Base-by-base conservation (phyloP, 2,888 invertebrate genomes). In the Lycia hirtaria region DNA sequence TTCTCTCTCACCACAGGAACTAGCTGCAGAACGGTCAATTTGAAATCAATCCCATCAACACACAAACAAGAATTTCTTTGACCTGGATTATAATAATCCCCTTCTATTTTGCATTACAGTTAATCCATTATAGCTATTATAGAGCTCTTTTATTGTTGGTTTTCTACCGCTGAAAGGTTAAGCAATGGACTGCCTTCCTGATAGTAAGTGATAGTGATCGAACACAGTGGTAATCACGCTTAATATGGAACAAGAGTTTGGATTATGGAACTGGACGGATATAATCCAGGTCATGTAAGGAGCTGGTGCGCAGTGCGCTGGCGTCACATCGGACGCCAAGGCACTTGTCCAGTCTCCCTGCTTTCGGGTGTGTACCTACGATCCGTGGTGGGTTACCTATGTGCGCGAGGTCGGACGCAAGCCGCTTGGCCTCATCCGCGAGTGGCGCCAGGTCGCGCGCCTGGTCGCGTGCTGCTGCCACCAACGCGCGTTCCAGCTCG, bases 401-500 rank as follows among this genome's bases (percentile, higher is more conserved):
- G 81, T 87, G 88, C 76, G 91, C 84, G 73, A 92, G 88, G 81
- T 92, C 92, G 67, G 88, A 67, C 60, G 92, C 88, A 58, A 91
- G 85, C 60, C 85, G 81, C 68, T 91, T 81, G 56, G 91, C 92
- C 69, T 89, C 88, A 60, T 87, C 88, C 14, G 91, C 90, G 50
- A 92, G 83, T 19, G 89, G 84, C 9, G 89, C 85, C 40, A 92
- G 78, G 71, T 92, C 92, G 20, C 87, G 77, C 40, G 92, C 92
- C 69, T 92, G 92, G 69, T 91, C 87, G 30, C 91, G 80, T 61
- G 92, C 92, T 43, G 92, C 96, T 60, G 94, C 94, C 75, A 96
- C 95, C 40, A 96, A 94, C 44, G 96, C 95, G 64, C 95, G 94
- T 73, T 95, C 95, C 66, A 98, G 93, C 80, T 98, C 98, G 44